A percentile compares a stretch with the other conserved stretches of the same genome.
Conservation (phyloP, 1,140 invertebrate genomes). For the Hylaeus anthracinus region DNA sequence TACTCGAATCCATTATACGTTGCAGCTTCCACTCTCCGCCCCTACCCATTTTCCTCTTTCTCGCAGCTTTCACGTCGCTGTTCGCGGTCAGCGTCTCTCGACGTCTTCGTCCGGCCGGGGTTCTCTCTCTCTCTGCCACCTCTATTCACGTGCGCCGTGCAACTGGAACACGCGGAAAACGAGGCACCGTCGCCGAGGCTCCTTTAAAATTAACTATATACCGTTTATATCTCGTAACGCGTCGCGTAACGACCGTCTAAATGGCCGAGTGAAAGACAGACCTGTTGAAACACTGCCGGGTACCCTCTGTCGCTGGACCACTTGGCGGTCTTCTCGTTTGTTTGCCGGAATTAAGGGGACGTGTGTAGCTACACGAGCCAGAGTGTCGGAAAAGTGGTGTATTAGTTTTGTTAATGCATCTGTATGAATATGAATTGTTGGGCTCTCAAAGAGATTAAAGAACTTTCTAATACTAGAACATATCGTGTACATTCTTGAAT, state of each 20-base stretch:
- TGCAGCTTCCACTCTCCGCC: slow-evolving; percentile 2
- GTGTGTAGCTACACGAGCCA: too few species aligned
- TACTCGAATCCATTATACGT: slow-evolving; percentile 65
- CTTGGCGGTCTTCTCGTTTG: neutral
- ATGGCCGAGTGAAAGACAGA: neutral
- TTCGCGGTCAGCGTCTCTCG: slow-evolving; percentile 18
- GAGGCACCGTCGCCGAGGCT: slow-evolving; percentile 19
- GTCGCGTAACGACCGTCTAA: slow-evolving; percentile 13
- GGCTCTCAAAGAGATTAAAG: too few species aligned
- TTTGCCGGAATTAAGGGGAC: neutral
- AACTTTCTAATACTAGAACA: too few species aligned
- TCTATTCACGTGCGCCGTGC: neutral
- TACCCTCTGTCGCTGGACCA: neutral
- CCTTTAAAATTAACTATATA: slow-evolving; percentile 53
- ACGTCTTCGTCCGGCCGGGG: neutral
- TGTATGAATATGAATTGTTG: too few species aligned
- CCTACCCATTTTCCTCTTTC: slow-evolving; percentile 1
- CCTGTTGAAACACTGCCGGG: slow-evolving; percentile 21
- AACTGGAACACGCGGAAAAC: slow-evolving; percentile 23
- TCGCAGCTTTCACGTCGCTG: neutral
- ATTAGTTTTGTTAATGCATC: too few species aligned
- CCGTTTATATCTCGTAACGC: slow-evolving; percentile 41
- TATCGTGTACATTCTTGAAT: too few species aligned
- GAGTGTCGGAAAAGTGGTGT: too few species aligned
- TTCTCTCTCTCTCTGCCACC: neutral